Percentiles rank a stretch among this genome's conserved stretches.
These are phyloP conservation scores for Cyprinus carpio DNA, from an alignment of 2,113 vertebrate genomes.

Conservation along the genomic window DNA sequence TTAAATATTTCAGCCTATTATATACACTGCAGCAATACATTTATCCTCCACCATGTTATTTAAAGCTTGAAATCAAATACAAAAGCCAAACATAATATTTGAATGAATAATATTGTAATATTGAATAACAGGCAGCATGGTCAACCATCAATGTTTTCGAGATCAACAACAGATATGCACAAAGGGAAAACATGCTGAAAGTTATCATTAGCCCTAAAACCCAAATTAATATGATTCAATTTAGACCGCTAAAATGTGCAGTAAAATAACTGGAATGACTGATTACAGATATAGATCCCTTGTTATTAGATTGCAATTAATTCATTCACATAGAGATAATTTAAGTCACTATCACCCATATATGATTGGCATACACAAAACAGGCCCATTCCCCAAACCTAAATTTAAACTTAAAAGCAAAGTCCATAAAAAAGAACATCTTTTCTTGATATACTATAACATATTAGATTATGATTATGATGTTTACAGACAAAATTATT, in stretches of 20 bases:
- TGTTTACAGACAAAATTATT: slow-evolving; percentile 39
- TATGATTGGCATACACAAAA: slow-evolving; percentile 41
- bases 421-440: not conserved
- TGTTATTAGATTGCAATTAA: slow-evolving; percentile 13
- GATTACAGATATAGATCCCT: slow-evolving; percentile 41
- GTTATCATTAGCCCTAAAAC: slow-evolving; percentile 38
- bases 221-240: slow-evolving; percentile 21
- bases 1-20: slow-evolving; percentile 54
- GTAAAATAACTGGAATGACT: slow-evolving; percentile 41
- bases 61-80: slow-evolving; percentile 55
- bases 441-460: slow-evolving; percentile 13
- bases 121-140: slow-evolving; percentile 24
- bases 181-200: slow-evolving; percentile 37
- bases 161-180: not conserved
- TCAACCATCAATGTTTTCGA: not conserved
- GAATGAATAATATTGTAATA: slow-evolving; percentile 30
- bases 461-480: slow-evolving; percentile 27
- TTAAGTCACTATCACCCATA: slow-evolving; percentile 26
- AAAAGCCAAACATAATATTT: slow-evolving; percentile 31
- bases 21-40: slow-evolving; percentile 56
- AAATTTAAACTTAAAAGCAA: slow-evolving; percentile 23
- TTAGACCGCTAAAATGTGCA: slow-evolving; percentile 32
- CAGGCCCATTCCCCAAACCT: slow-evolving; percentile 27
- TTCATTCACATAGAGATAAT: slow-evolving; percentile 30
- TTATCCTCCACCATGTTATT: slow-evolving; percentile 34